These are phyloP conservation scores for Narcine bancroftii DNA, from an alignment of 2,113 vertebrate species.

Conservation along the genomic window DNA sequence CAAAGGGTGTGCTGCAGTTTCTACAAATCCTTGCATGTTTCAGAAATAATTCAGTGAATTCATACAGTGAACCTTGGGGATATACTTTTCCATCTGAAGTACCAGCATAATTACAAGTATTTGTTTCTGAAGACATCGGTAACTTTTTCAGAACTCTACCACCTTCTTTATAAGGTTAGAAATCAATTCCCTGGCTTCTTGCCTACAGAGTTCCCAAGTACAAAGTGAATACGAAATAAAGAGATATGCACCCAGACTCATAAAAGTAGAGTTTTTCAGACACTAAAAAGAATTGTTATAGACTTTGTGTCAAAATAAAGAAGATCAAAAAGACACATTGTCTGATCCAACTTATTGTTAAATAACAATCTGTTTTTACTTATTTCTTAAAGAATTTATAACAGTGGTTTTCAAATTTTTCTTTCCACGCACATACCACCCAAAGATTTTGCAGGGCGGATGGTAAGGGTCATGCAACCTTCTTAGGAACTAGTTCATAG, in stretches of 20 bases:
- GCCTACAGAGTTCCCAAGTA: background rate
- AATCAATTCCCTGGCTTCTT: background rate
- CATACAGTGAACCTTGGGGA: background rate
- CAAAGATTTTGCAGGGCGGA: no score
- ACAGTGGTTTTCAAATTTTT: no score
- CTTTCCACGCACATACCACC: no score
- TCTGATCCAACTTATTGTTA: background rate
- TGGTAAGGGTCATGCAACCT: no score
- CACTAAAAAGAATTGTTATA: no score
- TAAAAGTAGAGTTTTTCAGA: background rate
- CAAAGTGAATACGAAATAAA: background rate
- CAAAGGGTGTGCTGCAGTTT: background rate
- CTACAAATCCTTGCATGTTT: background rate
- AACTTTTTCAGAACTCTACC: background rate
- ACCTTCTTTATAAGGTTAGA: background rate
- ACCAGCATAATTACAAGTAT: background rate
- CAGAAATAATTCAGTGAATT: background rate
- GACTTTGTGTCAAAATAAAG: background rate
- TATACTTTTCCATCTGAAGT: background rate
- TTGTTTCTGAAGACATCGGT: background rate
- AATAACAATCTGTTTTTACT: background rate
- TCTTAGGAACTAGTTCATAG: no score
- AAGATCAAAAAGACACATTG: background rate
- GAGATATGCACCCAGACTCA: background rate
- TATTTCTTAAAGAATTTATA: background rate